These are phyloP conservation scores for Eclectus roratus DNA, from an alignment of 2,113 vertebrate genomes.

Conservation along the genomic window DNA sequence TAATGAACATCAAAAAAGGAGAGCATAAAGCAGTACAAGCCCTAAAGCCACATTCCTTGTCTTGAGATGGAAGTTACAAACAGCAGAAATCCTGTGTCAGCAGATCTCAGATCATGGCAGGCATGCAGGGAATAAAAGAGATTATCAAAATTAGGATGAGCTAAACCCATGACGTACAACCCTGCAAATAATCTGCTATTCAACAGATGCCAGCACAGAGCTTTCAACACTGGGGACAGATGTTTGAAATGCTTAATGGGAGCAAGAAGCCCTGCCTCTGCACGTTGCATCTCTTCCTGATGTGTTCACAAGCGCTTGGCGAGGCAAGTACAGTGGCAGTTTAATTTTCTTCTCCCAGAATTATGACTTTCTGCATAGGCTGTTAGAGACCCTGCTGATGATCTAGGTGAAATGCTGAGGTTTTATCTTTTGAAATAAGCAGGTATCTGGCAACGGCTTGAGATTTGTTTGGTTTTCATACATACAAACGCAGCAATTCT, in stretches of 20 bases:
- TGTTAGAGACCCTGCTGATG: neutral
- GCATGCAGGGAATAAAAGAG: conserved; percentile 20
- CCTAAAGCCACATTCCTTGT: neutral
- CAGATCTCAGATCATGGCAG: conserved; percentile 1
- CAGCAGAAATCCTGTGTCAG: neutral
- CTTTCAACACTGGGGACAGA: neutral
- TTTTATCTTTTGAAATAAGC: neutral
- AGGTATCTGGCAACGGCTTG: neutral
- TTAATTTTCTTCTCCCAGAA: neutral
- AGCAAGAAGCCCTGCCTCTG: neutral
- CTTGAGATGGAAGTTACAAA: neutral
- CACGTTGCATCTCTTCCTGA: neutral
- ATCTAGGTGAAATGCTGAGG: neutral
- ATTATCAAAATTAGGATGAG: conserved; percentile 21
- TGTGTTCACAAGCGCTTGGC: neutral
- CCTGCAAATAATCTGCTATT: neutral
- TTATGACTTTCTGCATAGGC: neutral
- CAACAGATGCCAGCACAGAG: neutral
- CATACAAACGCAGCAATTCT: neutral
- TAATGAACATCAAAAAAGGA: neutral
- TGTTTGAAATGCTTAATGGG: neutral
- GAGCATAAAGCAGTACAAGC: neutral
- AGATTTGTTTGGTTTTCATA: neutral
- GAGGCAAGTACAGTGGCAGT: neutral
- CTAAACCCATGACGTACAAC: neutral